Percentiles rank a stretch among this genome's conserved stretches.
phyloP scores from a whole-genome alignment of 2,113 vertebrate species.

The Lepus timidus region DNA sequence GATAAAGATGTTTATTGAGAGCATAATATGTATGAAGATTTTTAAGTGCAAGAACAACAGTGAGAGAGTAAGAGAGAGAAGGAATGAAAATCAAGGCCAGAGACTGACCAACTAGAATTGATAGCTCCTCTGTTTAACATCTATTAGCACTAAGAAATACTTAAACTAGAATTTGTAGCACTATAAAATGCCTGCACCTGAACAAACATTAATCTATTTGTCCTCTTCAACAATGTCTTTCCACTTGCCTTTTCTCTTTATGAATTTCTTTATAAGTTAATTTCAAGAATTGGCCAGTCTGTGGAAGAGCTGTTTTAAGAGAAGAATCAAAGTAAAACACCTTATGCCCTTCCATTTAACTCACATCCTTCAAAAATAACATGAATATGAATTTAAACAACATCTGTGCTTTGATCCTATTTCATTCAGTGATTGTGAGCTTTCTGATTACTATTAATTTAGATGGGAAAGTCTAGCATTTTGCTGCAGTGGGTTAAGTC shows the following conservation, averaged over 20 bases:
- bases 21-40: background rate
- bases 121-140: background rate
- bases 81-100: background rate
- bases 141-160: background rate
- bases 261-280: background rate
- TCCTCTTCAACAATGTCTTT: background rate
- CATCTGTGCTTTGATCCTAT: background rate
- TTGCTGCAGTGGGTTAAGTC: no score
- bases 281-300: background rate
- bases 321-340: background rate
- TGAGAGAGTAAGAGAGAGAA: background rate
- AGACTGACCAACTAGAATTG: background rate
- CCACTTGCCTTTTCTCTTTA: background rate
- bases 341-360: background rate
- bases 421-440: background rate
- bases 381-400: background rate
- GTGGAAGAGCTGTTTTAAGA: background rate
- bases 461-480: no score
- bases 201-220: background rate
- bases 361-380: background rate
- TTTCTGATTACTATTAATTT: background rate
- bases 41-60: no score
- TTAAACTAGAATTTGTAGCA: background rate
- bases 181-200: background rate
- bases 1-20: background rate